These are phyloP conservation scores for Ictidomys tridecemlineatus DNA, from an alignment of 2,113 vertebrate genomes.

Conservation along the genomic window DNA sequence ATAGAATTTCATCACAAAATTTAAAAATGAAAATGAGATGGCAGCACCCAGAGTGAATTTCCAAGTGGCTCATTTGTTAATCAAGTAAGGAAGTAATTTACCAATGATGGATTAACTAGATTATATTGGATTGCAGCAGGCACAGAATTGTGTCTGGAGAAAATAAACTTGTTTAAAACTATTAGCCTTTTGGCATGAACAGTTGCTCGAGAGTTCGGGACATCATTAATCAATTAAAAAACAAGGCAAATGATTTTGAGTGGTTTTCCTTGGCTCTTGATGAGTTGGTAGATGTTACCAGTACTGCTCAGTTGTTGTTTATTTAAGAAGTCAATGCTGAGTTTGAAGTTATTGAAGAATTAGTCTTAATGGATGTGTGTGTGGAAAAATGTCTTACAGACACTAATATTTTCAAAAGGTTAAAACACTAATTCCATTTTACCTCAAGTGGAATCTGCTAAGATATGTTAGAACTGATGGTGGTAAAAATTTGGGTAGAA, in stretches of 20 bases:
- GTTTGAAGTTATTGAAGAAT: slow-evolving; percentile 59
- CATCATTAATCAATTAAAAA: slow-evolving; percentile 67
- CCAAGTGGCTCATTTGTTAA: slow-evolving; percentile 43
- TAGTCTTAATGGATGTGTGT: slow-evolving; percentile 2
- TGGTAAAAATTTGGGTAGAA: not conserved
- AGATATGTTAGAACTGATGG: not conserved
- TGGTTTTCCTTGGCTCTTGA: slow-evolving; percentile 67
- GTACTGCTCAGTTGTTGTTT: slow-evolving; percentile 11
- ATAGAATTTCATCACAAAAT: not conserved
- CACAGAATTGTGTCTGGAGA: slow-evolving; percentile 57
- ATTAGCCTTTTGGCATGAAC: slow-evolving; percentile 56
- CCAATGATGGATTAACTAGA: not conserved
- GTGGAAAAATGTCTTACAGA: not conserved
- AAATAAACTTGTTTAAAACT: slow-evolving; percentile 72
- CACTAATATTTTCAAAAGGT: not conserved
- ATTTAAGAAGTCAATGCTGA: not conserved
- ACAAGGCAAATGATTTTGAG: slow-evolving; percentile 33
- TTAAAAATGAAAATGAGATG: slow-evolving; percentile 18
- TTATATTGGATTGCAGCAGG: slow-evolving; percentile 18
- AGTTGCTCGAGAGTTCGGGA: slow-evolving; percentile 39
- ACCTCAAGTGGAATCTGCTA: not conserved
- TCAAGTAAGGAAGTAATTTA: slow-evolving; percentile 7
- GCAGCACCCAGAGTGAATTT: not conserved
- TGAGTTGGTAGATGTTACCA: slow-evolving; percentile 60
- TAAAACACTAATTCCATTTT: not conserved